Percentiles rank a stretch among this genome's conserved stretches.
Evolutionary conservation across 2,888 invertebrate species (phyloP).

Genomic region (Rotaria sp.): DNA sequence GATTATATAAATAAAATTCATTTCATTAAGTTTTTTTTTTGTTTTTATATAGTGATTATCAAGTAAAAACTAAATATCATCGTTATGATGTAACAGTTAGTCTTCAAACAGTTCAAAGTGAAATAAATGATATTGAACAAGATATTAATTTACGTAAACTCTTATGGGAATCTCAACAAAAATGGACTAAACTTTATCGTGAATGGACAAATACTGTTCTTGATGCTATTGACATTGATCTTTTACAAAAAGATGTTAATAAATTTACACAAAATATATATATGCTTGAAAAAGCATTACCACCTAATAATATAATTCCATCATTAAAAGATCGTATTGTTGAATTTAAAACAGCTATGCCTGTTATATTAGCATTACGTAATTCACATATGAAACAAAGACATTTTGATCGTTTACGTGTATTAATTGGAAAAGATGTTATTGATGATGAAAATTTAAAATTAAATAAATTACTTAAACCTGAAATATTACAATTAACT

Average conservation of each 20-base stretch:
- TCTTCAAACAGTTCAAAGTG: constrained; percentile 28
- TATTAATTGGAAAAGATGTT: constrained; percentile 50
- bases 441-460: constrained; percentile 45
- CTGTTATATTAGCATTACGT: constrained; percentile 53
- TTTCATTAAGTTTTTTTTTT: neutral
- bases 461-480: constrained; percentile 33
- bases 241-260: constrained; percentile 53
- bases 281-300: constrained; percentile 55
- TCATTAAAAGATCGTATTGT: constrained; percentile 51
- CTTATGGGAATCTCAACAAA: constrained; percentile 53
- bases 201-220: constrained; percentile 52
- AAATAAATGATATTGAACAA: constrained; percentile 52
- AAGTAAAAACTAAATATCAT: constrained; percentile 44
- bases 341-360: constrained; percentile 54
- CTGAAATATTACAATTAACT: constrained; percentile 52
- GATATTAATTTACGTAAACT: constrained; percentile 52
- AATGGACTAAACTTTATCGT: constrained; percentile 51
- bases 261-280: constrained; percentile 55
- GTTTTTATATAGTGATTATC: constrained; percentile 45
- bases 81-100: neutral
- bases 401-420: constrained; percentile 54
- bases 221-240: constrained; percentile 52
- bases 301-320: constrained; percentile 53
- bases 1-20: neutral
- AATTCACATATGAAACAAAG: constrained; percentile 52